phyloP scores from a whole-genome alignment of 2,113 vertebrate species.

The Euleptes europaea region DNA sequence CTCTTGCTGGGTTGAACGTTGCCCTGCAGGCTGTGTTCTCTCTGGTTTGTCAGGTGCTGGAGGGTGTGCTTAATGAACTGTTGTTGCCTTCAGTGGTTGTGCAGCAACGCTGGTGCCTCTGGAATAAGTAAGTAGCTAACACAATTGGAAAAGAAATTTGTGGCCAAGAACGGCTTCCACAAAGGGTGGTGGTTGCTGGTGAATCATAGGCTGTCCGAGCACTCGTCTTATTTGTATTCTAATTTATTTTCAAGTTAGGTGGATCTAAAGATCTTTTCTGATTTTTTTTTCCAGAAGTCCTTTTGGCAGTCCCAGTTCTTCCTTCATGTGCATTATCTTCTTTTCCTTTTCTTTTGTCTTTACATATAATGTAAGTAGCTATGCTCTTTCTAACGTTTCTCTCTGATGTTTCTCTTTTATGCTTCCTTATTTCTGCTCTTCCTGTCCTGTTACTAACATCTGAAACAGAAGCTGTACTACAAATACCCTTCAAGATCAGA shows the following conservation, averaged over 20 bases:
- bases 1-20: not conserved
- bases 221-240: not conserved
- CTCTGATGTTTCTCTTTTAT: not conserved
- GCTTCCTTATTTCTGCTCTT: not conserved
- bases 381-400: not conserved
- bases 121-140: not conserved
- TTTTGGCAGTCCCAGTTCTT: slow-evolving; percentile 4
- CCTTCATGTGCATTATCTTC: not conserved
- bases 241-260: slow-evolving; percentile 11
- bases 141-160: not conserved
- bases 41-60: not conserved
- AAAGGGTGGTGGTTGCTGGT: not conserved
- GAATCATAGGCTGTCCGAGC: slow-evolving; percentile 8
- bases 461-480: slow-evolving; percentile 1
- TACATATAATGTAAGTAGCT: not conserved
- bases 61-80: no score
- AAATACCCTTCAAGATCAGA: slow-evolving; percentile 13
- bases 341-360: slow-evolving; percentile 18
- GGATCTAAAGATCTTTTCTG: slow-evolving; percentile 9
- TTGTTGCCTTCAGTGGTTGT: not conserved
- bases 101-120: not conserved
- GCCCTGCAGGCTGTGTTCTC: not conserved
- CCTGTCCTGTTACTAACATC: not conserved
- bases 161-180: not conserved
- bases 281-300: not conserved